Conservation (phyloP, 2,888 invertebrate genomes). For the Eupithecia centaureata region DNA sequence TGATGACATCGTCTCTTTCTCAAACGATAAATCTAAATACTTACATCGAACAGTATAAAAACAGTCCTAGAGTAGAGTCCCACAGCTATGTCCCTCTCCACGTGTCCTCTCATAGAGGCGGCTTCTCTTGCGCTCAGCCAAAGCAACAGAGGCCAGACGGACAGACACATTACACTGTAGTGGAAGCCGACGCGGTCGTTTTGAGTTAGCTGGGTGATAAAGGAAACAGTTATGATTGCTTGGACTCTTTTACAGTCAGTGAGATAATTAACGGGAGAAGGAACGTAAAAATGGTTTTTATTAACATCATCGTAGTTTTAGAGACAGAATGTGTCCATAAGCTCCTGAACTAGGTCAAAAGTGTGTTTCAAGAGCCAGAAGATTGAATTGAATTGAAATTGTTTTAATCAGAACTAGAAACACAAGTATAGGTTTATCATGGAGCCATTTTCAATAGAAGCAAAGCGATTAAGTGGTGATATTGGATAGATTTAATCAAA, state of each 20-base stretch:
- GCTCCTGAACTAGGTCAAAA: no score
- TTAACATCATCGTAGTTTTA: no score
- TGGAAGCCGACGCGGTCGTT: constrained; percentile 94
- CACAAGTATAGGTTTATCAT: no score
- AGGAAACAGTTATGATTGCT: background rate
- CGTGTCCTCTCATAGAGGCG: constrained; percentile 84
- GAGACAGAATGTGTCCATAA: no score
- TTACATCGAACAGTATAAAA: constrained; percentile 92
- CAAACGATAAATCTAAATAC: constrained; percentile 41
- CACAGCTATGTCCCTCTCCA: constrained; percentile 91
- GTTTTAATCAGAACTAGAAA: no score
- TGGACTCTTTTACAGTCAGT: background rate
- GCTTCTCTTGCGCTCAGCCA: constrained; percentile 85
- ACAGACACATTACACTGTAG: constrained; percentile 90
- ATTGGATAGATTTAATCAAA: no score
- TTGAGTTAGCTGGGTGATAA: constrained; percentile 82
- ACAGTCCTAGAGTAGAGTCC: constrained; percentile 91
- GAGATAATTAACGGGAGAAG: no score
- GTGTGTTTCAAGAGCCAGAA: no score
- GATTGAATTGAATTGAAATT: no score
- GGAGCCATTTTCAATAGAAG: no score
- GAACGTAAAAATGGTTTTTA: no score
- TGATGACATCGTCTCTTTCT: background rate
- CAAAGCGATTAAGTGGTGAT: no score
- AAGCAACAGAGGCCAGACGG: constrained; percentile 90